phyloP scores from a whole-genome alignment of 2,888 invertebrate species.

The Vandiemenella viatica region DNA sequence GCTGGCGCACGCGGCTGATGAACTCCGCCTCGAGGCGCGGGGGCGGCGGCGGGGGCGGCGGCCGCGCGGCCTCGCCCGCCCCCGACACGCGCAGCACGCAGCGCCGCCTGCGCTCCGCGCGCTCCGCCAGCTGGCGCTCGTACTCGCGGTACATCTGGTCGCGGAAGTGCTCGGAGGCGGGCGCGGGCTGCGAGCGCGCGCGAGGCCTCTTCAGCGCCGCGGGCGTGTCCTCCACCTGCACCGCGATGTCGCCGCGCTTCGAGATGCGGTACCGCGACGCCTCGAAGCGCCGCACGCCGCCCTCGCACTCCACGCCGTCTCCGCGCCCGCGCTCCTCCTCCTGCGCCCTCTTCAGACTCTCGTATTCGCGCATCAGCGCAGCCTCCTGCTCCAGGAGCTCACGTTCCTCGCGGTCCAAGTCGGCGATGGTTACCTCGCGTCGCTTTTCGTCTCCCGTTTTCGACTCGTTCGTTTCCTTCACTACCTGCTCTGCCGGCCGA shows the following conservation, averaged over 20 bases:
- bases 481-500: too few relatives aligned
- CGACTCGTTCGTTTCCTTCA: too few relatives aligned
- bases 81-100: conserved; percentile 63
- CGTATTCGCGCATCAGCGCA: neutral
- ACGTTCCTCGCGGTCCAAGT: too few relatives aligned
- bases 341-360: neutral
- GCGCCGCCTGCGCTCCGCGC: conserved; percentile 60
- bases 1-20: conserved; percentile 55
- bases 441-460: neutral
- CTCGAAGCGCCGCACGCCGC: conserved; percentile 18
- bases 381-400: neutral
- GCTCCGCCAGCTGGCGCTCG: conserved; percentile 58
- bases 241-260: conserved; percentile 33
- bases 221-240: conserved; percentile 22
- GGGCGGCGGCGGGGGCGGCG: conserved; percentile 17
- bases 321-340: neutral
- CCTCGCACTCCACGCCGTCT: neutral
- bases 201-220: conserved; percentile 12
- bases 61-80: conserved; percentile 1
- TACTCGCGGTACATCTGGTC: conserved; percentile 77
- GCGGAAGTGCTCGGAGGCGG: conserved; percentile 40
- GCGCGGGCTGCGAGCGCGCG: neutral
- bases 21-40: conserved; percentile 54
- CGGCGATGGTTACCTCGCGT: neutral
- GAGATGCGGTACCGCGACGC: conserved; percentile 31